Evolutionary conservation across 2,888 invertebrate genomes (phyloP).

Genomic region (Aethes cnicana): DNA sequence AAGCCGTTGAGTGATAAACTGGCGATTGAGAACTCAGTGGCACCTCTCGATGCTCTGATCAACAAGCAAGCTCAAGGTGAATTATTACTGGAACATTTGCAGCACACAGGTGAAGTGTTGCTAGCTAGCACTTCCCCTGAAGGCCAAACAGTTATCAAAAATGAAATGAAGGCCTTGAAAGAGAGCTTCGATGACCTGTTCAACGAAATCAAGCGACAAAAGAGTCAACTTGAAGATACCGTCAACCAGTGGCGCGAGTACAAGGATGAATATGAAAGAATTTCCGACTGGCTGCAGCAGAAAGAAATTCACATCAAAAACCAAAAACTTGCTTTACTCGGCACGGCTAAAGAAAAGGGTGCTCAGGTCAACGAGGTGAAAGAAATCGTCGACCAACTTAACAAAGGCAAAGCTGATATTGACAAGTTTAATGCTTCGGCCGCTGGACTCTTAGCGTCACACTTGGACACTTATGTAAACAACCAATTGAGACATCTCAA

Average conservation of each 20-base stretch:
- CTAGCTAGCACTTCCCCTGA: constrained; percentile 90
- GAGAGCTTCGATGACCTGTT: constrained; percentile 93
- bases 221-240: constrained; percentile 90
- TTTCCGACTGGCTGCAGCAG: constrained; percentile 96
- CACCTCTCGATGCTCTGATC: constrained; percentile 91
- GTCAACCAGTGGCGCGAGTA: constrained; percentile 93
- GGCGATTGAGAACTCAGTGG: constrained; percentile 93
- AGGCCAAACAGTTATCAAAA: constrained; percentile 90
- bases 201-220: constrained; percentile 92
- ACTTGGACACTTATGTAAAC: constrained; percentile 92
- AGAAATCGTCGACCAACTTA: constrained; percentile 87
- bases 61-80: constrained; percentile 96
- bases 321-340: constrained; percentile 91
- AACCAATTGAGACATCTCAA: constrained; percentile 93
- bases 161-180: constrained; percentile 92
- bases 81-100: constrained; percentile 91
- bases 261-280: constrained; percentile 94
- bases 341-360: constrained; percentile 90
- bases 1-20: constrained; percentile 92
- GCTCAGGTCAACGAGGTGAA: constrained; percentile 92
- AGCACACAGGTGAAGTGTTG: constrained; percentile 93
- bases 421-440: constrained; percentile 92
- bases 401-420: constrained; percentile 90
- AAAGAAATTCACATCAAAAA: constrained; percentile 95
- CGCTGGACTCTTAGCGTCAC: constrained; percentile 89